Conservation (phyloP, 2,888 invertebrate genomes). For the Myopa tessellatipennis region DNA sequence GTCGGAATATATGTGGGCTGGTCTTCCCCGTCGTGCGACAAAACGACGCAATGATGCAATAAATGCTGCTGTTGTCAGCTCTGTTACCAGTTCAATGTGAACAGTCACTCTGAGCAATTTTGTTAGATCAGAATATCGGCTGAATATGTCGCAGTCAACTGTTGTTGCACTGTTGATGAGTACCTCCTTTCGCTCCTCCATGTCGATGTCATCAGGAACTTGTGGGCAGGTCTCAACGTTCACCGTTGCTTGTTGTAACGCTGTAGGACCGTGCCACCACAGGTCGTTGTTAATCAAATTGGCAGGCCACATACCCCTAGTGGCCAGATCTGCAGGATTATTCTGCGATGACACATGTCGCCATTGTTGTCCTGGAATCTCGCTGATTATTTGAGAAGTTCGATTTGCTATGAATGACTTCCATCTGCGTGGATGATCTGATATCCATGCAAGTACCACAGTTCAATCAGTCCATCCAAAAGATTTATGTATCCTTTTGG, state of each 20-base stretch:
- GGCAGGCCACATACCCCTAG: conserved; percentile 37
- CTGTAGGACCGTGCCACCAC: conserved; percentile 15
- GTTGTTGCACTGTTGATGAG: background rate
- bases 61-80: conserved; percentile 17
- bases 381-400: conserved; percentile 26
- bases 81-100: conserved; percentile 20
- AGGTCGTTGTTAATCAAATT: conserved; percentile 20
- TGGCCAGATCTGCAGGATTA: conserved; percentile 44
- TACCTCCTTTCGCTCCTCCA: conserved; percentile 23
- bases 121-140: conserved; percentile 8
- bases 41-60: conserved; percentile 21
- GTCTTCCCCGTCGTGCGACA: conserved; percentile 45
- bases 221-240: background rate
- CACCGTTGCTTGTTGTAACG: background rate
- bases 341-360: conserved; percentile 34
- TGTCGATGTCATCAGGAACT: background rate
- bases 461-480: conserved; percentile 28
- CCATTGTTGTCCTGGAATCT: conserved; percentile 36
- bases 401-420: conserved; percentile 32
- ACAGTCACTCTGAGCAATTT: conserved; percentile 6
- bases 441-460: conserved; percentile 7
- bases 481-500: background rate
- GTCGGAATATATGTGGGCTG: conserved; percentile 34
- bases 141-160: background rate
- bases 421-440: conserved; percentile 30